phyloP scores from a whole-genome alignment of 2,888 invertebrate species.

The Diploptera punctata region DNA sequence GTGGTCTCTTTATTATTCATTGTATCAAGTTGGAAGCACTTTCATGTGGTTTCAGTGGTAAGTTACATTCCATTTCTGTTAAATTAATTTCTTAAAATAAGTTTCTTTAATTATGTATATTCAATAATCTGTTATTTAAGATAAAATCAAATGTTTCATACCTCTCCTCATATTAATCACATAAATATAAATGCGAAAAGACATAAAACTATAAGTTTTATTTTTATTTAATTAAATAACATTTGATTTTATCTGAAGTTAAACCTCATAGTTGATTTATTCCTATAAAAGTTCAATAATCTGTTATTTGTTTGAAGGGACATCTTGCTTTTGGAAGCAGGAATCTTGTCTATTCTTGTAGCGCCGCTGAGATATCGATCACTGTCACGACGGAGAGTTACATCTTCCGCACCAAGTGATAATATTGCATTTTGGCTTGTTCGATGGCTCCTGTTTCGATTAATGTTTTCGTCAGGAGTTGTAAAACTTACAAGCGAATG shows the following conservation, averaged over 20 bases:
- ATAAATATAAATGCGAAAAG: too few relatives aligned
- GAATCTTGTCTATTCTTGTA: slow-evolving; percentile 71
- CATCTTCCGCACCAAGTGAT: slow-evolving; percentile 55
- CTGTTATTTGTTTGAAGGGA: slow-evolving; percentile 61
- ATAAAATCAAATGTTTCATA: too few relatives aligned
- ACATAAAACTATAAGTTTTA: too few relatives aligned
- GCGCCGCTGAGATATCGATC: slow-evolving; percentile 64
- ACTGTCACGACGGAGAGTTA: slow-evolving; percentile 15
- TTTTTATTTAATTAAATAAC: too few relatives aligned
- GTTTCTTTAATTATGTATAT: neutral
- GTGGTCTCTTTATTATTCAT: slow-evolving; percentile 74
- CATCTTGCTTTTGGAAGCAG: slow-evolving; percentile 73
- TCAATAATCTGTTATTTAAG: too few relatives aligned
- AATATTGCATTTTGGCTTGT: slow-evolving; percentile 69
- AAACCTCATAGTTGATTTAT: too few relatives aligned
- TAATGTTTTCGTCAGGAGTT: slow-evolving; percentile 74
- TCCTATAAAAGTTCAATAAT: too few relatives aligned
- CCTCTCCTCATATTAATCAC: too few relatives aligned
- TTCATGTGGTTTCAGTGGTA: slow-evolving; percentile 79
- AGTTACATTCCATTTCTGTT: slow-evolving; percentile 50
- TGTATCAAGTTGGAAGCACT: slow-evolving; percentile 77
- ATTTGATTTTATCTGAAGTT: too few relatives aligned
- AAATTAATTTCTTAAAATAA: too few relatives aligned
- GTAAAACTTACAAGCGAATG: slow-evolving; percentile 74
- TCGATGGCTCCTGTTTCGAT: slow-evolving; percentile 75